phyloP scores from a whole-genome alignment of 2,113 vertebrate genomes.

The Cyprinodon tularosa region DNA sequence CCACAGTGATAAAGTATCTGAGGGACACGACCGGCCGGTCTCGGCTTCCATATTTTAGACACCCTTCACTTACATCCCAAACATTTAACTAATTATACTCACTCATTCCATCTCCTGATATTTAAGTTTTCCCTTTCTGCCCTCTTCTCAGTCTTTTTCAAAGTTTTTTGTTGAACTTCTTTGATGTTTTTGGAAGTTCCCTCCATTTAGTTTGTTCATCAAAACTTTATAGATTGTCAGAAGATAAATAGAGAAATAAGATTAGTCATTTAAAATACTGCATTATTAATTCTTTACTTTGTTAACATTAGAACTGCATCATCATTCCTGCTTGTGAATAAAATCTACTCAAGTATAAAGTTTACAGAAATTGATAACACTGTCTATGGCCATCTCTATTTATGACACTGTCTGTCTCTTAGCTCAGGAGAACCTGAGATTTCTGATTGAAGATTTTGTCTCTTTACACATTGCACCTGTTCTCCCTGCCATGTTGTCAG shows the following conservation, averaged over 20 bases:
- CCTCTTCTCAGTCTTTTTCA: too few relatives aligned
- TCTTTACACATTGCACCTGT: conserved; percentile 25
- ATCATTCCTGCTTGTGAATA: neutral
- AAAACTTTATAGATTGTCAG: neutral
- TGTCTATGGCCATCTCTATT: neutral
- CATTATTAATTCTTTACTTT: neutral
- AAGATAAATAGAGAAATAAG: neutral
- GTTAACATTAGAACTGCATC: neutral
- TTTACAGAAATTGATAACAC: neutral
- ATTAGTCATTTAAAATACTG: too few relatives aligned
- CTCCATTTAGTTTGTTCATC: too few relatives aligned
- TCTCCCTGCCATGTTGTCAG: conserved; percentile 18
- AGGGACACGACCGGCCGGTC: too few relatives aligned
- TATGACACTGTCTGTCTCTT: neutral
- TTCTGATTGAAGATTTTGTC: conserved; percentile 1
- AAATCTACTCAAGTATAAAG: neutral
- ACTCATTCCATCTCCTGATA: too few relatives aligned
- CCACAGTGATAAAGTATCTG: too few relatives aligned
- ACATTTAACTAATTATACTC: too few relatives aligned
- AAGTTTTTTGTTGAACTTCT: too few relatives aligned
- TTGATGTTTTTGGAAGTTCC: too few relatives aligned
- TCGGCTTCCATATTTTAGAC: too few relatives aligned
- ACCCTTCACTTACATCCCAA: too few relatives aligned
- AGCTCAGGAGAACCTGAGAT: neutral
- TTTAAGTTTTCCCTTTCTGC: too few relatives aligned